Percentiles rank a stretch among this genome's conserved stretches.
Conservation (phyloP, 2,888 invertebrate genomes). For the Petrolisthes cinctipes region DNA sequence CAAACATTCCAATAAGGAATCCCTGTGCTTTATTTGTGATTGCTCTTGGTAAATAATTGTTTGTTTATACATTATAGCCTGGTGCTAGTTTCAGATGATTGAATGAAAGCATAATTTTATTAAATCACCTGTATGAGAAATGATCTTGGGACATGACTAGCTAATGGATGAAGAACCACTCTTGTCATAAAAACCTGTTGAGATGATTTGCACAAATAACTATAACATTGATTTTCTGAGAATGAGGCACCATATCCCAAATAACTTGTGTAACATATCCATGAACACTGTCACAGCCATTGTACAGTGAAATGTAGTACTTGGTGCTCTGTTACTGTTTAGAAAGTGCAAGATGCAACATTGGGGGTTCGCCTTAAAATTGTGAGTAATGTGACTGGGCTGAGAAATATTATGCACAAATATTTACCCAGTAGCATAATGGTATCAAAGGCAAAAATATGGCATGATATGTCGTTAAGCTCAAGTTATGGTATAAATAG, state of each 20-base stretch:
- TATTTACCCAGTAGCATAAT: too few species aligned
- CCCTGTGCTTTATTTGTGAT: too few species aligned
- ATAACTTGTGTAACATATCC: constrained; percentile 3
- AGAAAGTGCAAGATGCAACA: constrained; percentile 8
- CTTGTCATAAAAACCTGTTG: neutral
- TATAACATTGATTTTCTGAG: constrained; percentile 1
- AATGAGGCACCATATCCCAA: constrained; percentile 5
- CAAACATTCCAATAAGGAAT: too few species aligned
- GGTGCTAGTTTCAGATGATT: too few species aligned
- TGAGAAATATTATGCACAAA: neutral
- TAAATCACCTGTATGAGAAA: too few species aligned
- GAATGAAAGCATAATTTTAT: too few species aligned
- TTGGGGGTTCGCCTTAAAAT: neutral
- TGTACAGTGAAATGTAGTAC: constrained; percentile 10
- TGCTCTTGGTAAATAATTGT: too few species aligned
- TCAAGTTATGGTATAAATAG: too few species aligned
- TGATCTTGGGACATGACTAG: neutral
- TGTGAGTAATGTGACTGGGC: neutral
- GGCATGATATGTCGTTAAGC: too few species aligned
- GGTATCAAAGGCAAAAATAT: too few species aligned
- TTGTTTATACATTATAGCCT: too few species aligned
- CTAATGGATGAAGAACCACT: neutral
- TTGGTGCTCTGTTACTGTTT: neutral
- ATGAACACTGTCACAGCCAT: neutral
- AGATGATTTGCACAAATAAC: neutral